Evolutionary conservation across 2,797 vertebrate genomes (phyloP).

Genomic region (Hydrophis major): DNA sequence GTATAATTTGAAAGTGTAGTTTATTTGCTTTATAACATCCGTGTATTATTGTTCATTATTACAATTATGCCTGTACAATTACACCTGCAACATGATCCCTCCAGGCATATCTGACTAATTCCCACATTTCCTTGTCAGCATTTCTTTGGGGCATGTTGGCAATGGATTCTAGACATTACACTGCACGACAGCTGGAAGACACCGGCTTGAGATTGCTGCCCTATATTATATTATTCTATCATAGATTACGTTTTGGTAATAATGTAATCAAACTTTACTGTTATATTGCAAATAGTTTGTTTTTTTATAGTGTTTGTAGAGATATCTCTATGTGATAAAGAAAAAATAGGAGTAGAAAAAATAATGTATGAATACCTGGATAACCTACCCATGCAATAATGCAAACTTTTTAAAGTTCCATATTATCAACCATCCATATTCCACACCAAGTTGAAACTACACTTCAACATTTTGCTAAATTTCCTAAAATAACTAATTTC

Average conservation of each 20-base stretch:
- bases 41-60: background rate
- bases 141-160: background rate
- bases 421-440: constrained; percentile 90
- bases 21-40: background rate
- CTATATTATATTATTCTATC: background rate
- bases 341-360: constrained; percentile 90
- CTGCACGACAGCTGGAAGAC: background rate
- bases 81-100: background rate
- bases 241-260: background rate
- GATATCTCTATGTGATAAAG: background rate
- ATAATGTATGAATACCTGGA: constrained; percentile 98
- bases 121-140: background rate
- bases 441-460: constrained; percentile 93
- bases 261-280: background rate
- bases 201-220: background rate
- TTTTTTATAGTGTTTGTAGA: background rate
- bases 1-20: background rate
- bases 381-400: constrained; percentile 99
- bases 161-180: background rate
- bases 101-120: background rate
- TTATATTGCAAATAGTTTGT: background rate
- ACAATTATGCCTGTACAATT: background rate
- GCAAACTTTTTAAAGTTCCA: constrained; percentile 90
- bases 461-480: constrained; percentile 84
- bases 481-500: constrained; percentile 88